Evolutionary conservation across 2,113 vertebrate genomes (phyloP).

Genomic region (Istiophorus platypterus): DNA sequence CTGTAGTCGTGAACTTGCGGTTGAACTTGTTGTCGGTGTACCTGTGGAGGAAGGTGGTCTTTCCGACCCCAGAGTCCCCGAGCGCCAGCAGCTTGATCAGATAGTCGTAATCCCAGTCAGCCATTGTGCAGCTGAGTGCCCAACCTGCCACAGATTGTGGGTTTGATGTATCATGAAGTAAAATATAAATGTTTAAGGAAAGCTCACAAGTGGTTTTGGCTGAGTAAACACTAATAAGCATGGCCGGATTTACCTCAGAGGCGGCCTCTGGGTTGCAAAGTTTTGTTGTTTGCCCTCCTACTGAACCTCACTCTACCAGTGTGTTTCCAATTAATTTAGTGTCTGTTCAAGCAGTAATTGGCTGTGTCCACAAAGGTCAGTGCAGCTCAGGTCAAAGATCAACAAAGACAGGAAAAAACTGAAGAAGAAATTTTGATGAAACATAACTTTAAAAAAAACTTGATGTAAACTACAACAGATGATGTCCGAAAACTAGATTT

Average conservation of each 20-base stretch:
- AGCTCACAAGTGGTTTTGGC: not conserved
- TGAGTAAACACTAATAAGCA: no score
- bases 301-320: no score
- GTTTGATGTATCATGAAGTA: constrained; percentile 1
- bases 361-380: no score
- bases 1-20: constrained; percentile 95
- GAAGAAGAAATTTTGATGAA: not conserved
- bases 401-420: no score
- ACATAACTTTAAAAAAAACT: not conserved
- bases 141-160: constrained; percentile 77
- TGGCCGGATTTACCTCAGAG: not conserved
- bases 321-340: no score
- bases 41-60: constrained; percentile 95
- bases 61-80: constrained; percentile 95
- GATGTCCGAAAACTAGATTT: not conserved
- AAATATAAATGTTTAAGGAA: not conserved
- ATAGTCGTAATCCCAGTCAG: constrained; percentile 96
- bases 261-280: no score
- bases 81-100: constrained; percentile 97
- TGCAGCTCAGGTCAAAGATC: no score
- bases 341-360: no score
- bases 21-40: constrained; percentile 97
- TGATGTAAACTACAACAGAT: not conserved
- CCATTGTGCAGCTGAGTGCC: constrained; percentile 88
- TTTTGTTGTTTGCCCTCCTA: no score